Conservation (phyloP, 2,113 vertebrate species). For the Bufo bufo region DNA sequence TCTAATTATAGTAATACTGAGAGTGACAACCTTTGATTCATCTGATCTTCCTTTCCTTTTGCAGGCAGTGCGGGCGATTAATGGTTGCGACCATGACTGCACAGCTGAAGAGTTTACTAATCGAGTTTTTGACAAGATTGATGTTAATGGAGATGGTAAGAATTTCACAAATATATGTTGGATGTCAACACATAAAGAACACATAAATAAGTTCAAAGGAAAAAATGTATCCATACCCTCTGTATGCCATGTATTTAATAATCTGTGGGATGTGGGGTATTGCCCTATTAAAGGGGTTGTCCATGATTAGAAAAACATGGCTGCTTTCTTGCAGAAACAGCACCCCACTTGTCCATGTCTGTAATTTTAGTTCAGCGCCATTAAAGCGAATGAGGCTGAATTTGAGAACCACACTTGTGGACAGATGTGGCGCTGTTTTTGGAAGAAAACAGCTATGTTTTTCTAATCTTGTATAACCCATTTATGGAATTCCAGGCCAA, state of each 20-base stretch:
- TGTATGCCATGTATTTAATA: background rate
- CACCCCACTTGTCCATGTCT: no score
- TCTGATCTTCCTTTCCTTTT: background rate
- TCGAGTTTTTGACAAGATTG: conserved; percentile 85
- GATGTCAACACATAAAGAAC: background rate
- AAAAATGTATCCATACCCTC: background rate
- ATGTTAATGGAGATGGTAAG: conserved; percentile 88
- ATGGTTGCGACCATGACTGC: conserved; percentile 75
- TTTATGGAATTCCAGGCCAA: no score
- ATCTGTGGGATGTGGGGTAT: background rate
- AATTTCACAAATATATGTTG: background rate
- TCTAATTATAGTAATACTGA: background rate
- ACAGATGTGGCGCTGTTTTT: no score
- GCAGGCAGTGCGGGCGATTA: conserved; percentile 88
- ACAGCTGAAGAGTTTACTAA: conserved; percentile 88
- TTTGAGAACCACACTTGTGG: no score
- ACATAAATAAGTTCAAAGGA: background rate
- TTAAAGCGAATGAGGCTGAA: no score
- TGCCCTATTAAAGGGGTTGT: background rate
- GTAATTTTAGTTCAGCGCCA: no score
- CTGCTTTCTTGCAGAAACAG: no score
- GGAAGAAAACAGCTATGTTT: no score
- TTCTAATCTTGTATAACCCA: no score
- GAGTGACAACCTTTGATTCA: background rate
- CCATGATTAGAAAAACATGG: no score